Conservation (phyloP, 2,888 invertebrate species). For the Stenodera caucasica region DNA sequence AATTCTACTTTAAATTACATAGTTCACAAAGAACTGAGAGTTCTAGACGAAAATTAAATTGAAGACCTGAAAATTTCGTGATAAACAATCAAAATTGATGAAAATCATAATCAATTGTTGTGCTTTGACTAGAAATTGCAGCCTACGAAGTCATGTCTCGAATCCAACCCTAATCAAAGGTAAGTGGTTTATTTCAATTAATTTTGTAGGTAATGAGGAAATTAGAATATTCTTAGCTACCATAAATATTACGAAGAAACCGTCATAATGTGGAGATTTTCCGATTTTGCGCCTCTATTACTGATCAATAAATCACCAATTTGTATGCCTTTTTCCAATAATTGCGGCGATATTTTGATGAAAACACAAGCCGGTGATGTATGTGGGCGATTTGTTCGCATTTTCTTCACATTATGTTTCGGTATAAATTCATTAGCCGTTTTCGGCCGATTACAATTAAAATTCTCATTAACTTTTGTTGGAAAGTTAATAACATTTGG, state of each 20-base stretch:
- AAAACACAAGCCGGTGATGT: conserved; percentile 49
- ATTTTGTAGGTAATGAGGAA: no score
- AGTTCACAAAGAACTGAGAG: no score
- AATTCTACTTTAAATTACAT: no score
- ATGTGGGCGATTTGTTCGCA: conserved; percentile 38
- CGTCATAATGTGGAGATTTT: conserved; percentile 41
- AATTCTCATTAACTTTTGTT: conserved; percentile 28
- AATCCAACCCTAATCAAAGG: no score
- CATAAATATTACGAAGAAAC: conserved; percentile 21
- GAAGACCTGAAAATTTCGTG: no score
- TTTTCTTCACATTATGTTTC: conserved; percentile 37
- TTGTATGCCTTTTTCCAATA: conserved; percentile 44
- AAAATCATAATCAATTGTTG: no score
- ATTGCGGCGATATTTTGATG: conserved; percentile 46
- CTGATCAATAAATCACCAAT: conserved; percentile 47
- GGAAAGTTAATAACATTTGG: conserved; percentile 39
- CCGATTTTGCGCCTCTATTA: conserved; percentile 36
- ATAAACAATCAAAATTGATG: no score
- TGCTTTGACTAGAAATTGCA: no score
- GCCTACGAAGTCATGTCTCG: no score
- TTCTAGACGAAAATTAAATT: no score
- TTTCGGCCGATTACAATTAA: conserved; percentile 43
- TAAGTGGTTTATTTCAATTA: no score
- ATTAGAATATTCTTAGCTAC: no score
- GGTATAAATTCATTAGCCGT: conserved; percentile 44